Base-by-base conservation (phyloP, 2,113 vertebrate species). In the Myodes glareolus region DNA sequence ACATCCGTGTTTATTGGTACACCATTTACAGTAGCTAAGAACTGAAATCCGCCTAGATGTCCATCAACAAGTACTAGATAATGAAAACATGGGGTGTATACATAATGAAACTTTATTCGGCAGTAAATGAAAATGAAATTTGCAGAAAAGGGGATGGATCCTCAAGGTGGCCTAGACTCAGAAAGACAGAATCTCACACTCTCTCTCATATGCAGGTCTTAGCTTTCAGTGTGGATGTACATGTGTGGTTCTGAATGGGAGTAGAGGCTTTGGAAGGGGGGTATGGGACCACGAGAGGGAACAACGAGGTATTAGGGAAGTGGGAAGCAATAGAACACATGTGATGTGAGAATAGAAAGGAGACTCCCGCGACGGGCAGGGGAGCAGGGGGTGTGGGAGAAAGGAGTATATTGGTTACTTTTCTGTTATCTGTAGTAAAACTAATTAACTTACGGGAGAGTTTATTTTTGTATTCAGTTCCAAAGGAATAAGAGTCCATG, bases 291-390 rank as follows among this genome's bases (percentile, higher is more conserved):
- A 42, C 55, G 27, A 39, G 52, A n/a, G 33, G 80, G 55, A 21
- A 12, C 10, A 61, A 82, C 39, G 11, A 82, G 52, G 21, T 58
- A 55, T 27, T 58, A 2, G n/a, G 33, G 21, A 14, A 33, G 78
- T 0, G 9, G 55, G 8, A 58, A 5, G 33, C 14, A 12, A 58
- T 14, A 9, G 21, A n/a, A n/a, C 52, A n/a, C 4, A 1, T 12
- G 25, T 58, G 78, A 81, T 21, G 25, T 81, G 55, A 21, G n/a
- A 61, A 25, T 11, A 58, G 80, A 42, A 61, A 61, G n/a, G 81
- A 84, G 81, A 58, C 23, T 39, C 25, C 21, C 7, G 12, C n/a
- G n/a, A n/a, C n/a, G n/a, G n/a, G n/a, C n/a, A n/a, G n/a, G n/a
- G n/a, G n/a, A n/a, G 10, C 36, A 52, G 23, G 80, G 80, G 23